Evolutionary conservation across 1,140 invertebrate genomes (phyloP).

Genomic region (Dreissena rostriformis): DNA sequence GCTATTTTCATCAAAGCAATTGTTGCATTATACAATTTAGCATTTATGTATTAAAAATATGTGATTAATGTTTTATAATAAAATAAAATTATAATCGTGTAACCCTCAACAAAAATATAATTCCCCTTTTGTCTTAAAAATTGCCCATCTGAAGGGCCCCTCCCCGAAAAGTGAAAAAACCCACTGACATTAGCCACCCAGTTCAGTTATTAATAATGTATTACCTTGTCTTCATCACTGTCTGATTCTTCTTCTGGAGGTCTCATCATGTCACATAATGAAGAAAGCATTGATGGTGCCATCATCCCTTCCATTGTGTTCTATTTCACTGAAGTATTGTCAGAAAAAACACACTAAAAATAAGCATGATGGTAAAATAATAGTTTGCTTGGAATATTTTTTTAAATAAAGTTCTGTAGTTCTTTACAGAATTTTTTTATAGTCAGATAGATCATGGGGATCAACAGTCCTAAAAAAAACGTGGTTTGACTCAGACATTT

Average conservation of each 20-base stretch:
- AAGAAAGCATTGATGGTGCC: constrained; percentile 35
- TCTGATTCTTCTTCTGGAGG: constrained; percentile 60
- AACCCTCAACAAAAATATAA: background rate
- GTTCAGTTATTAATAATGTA: background rate
- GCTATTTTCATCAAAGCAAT: too few relatives aligned
- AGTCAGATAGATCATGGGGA: too few relatives aligned
- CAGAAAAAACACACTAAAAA: background rate
- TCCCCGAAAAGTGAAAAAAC: background rate
- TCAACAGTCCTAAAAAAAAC: too few relatives aligned
- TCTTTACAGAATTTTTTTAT: too few relatives aligned
- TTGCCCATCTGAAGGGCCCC: background rate
- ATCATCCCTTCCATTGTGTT: constrained; percentile 37
- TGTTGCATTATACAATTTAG: too few relatives aligned
- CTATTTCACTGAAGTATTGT: background rate
- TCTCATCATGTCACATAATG: constrained; percentile 52
- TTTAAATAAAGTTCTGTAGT: too few relatives aligned
- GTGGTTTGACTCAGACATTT: too few relatives aligned
- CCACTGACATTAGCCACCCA: background rate
- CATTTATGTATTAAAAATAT: too few relatives aligned
- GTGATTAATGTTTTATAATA: too few relatives aligned
- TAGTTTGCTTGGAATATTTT: too few relatives aligned
- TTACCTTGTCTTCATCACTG: constrained; percentile 60
- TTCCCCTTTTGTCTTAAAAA: background rate
- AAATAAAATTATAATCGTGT: background rate
- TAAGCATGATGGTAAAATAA: background rate